Evolutionary conservation across 1,140 invertebrate species (phyloP).

Genomic region (Phymastichus coffea): DNA sequence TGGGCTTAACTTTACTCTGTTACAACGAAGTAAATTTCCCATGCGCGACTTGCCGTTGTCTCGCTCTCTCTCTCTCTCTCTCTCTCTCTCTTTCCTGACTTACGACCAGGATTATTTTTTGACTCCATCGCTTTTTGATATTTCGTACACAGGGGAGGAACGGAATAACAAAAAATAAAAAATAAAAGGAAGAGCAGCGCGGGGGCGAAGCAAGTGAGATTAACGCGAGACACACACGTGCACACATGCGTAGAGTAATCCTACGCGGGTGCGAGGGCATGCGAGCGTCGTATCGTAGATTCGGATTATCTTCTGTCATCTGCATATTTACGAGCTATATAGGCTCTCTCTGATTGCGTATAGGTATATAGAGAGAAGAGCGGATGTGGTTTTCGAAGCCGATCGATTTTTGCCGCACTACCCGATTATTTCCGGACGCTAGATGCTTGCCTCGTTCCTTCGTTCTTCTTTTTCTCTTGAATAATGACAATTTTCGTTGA

Average conservation of each 20-base stretch:
- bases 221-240: no score
- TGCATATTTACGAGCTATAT: conserved; percentile 50
- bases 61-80: no score
- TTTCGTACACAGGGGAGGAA: neutral
- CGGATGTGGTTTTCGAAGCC: no score
- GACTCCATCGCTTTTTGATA: conserved; percentile 16
- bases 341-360: conserved; percentile 40
- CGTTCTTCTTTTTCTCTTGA: conserved; percentile 17
- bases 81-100: no score
- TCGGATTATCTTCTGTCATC: conserved; percentile 51
- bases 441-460: no score
- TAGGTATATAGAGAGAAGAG: no score
- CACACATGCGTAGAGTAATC: no score
- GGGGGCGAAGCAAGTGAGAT: no score
- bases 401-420: conserved; percentile 17
- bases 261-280: neutral
- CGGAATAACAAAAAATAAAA: neutral
- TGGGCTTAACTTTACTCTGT: no score
- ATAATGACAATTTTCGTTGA: conserved; percentile 43
- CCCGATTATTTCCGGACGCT: conserved; percentile 27
- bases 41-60: no score
- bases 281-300: conserved; percentile 36
- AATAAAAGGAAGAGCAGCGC: no score
- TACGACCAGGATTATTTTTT: conserved; percentile 14
- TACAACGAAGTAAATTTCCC: neutral